phyloP scores from a whole-genome alignment of 1,140 invertebrate species.

The Meteorus sp. region DNA sequence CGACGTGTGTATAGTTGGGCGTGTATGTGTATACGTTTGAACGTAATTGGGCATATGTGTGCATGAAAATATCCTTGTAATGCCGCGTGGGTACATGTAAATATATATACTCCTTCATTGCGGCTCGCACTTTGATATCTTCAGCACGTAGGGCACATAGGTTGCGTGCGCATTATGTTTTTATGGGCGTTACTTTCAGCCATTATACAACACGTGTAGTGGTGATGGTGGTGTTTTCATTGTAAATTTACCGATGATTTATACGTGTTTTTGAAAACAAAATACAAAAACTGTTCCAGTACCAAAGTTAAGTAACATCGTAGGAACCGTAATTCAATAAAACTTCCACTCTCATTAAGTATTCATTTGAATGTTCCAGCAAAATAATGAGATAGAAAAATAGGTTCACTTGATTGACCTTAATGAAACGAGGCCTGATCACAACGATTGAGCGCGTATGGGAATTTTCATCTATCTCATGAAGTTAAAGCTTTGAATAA shows the following conservation, averaged over 20 bases:
- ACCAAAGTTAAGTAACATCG: too few species aligned
- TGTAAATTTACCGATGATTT: slow-evolving; percentile 16
- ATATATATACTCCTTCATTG: slow-evolving; percentile 3
- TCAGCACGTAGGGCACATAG: slow-evolving; percentile 16
- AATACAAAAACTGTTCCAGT: too few species aligned
- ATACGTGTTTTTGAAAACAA: neutral
- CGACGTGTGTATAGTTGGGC: too few species aligned
- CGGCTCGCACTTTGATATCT: slow-evolving; percentile 16
- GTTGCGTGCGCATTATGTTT: slow-evolving; percentile 18
- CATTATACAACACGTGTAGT: slow-evolving; percentile 9
- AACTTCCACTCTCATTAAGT: too few species aligned
- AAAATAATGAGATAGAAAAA: too few species aligned
- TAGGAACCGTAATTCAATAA: too few species aligned
- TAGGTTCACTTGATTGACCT: too few species aligned
- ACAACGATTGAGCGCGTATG: too few species aligned
- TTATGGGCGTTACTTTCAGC: slow-evolving; percentile 17
- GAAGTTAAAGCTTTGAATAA: too few species aligned
- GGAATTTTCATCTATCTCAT: too few species aligned
- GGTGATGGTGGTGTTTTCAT: slow-evolving; percentile 11
- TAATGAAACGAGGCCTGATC: too few species aligned
- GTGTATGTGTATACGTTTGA: neutral
- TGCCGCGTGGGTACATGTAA: neutral
- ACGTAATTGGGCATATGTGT: neutral
- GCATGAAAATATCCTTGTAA: neutral
- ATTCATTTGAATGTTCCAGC: too few species aligned